These are phyloP conservation scores for Ptychoptera albimana DNA, from an alignment of 2,888 invertebrate species.

Conservation along the genomic window DNA sequence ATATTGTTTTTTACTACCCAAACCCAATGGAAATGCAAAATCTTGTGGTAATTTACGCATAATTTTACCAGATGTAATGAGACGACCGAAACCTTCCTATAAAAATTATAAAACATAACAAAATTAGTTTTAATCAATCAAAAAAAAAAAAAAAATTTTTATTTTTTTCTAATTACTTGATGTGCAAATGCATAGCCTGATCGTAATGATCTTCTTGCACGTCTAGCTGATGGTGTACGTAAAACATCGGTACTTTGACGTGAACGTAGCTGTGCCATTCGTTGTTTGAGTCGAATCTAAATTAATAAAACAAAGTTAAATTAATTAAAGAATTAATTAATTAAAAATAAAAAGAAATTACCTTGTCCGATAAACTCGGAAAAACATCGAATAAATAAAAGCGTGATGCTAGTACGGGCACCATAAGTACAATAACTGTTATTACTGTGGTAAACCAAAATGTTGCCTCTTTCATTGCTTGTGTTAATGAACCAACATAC, in stretches of 20 bases:
- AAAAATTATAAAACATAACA: slow-evolving; percentile 4
- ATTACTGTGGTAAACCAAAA: slow-evolving; percentile 76
- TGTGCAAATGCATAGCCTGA: slow-evolving; percentile 98
- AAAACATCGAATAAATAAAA: slow-evolving; percentile 85
- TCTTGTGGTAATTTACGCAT: slow-evolving; percentile 78
- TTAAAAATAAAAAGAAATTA: slow-evolving; percentile 8
- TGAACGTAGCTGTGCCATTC: slow-evolving; percentile 48
- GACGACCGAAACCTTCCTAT: slow-evolving; percentile 80
- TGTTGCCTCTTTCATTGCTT: slow-evolving; percentile 74
- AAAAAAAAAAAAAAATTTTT: neutral
- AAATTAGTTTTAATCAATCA: neutral
- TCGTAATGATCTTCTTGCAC: slow-evolving; percentile 79
- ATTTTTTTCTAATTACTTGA: slow-evolving; percentile 34
- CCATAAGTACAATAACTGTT: slow-evolving; percentile 67
- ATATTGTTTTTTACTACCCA: slow-evolving; percentile 31
- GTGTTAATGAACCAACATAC: slow-evolving; percentile 72
- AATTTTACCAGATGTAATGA: slow-evolving; percentile 94
- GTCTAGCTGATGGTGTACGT: slow-evolving; percentile 73
- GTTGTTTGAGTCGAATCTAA: slow-evolving; percentile 69
- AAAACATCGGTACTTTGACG: slow-evolving; percentile 61
- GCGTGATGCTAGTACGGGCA: slow-evolving; percentile 87
- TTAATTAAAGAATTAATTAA: neutral
- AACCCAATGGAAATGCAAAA: slow-evolving; percentile 52
- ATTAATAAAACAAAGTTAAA: neutral
- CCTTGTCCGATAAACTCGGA: slow-evolving; percentile 76